A percentile compares a stretch with the other conserved stretches of the same genome.
These are phyloP conservation scores for Lophius americanus DNA, from an alignment of 2,797 vertebrate genomes.

Conservation along the genomic window DNA sequence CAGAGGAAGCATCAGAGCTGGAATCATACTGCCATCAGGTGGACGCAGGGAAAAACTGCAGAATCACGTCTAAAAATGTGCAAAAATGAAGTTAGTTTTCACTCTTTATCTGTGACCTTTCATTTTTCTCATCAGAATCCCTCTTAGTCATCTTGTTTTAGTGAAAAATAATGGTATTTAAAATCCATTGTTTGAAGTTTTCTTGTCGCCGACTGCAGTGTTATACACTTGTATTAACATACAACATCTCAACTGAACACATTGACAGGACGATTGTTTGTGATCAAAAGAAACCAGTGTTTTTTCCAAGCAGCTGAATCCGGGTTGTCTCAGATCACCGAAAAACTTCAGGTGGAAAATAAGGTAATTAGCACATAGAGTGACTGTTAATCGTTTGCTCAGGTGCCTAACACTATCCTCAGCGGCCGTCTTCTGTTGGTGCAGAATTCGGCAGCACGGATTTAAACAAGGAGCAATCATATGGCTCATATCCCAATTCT, in stretches of 20 bases:
- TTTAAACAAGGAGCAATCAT: too few species aligned
- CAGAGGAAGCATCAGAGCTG: constrained; percentile 48
- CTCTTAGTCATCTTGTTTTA: background rate
- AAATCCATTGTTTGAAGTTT: background rate
- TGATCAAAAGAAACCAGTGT: background rate
- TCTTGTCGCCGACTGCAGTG: background rate
- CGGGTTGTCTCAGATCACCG: background rate
- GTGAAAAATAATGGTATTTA: background rate
- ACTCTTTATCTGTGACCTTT: background rate
- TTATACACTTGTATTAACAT: background rate
- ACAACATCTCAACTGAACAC: background rate
- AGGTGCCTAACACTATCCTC: too few species aligned
- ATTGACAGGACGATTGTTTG: background rate
- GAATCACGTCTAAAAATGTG: background rate
- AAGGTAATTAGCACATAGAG: too few species aligned
- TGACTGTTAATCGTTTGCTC: too few species aligned
- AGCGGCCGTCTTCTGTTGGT: too few species aligned
- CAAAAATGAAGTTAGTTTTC: background rate
- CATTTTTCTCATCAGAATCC: background rate
- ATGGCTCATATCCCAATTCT: too few species aligned
- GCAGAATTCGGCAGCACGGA: too few species aligned
- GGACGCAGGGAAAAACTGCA: constrained; percentile 52
- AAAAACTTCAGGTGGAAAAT: too few species aligned
- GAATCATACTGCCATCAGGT: constrained; percentile 84
- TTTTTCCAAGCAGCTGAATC: background rate